These are phyloP conservation scores for Tipula confusa DNA, from an alignment of 2,888 invertebrate species.

Conservation along the genomic window DNA sequence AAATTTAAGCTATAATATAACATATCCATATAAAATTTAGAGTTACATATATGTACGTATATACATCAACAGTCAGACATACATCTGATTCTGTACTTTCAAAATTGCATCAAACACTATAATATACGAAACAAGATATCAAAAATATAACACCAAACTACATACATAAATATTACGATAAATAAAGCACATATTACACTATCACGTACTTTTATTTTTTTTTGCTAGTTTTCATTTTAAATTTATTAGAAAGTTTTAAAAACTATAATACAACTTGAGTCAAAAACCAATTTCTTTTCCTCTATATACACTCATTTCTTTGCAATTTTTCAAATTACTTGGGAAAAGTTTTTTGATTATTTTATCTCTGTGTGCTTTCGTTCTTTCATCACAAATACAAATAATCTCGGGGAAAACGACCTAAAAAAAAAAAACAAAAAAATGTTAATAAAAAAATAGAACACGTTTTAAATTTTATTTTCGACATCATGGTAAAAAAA, in stretches of 20 bases:
- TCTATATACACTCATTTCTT: not conserved
- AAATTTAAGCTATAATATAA: not conserved
- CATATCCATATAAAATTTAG: no score
- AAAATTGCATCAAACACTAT: not conserved
- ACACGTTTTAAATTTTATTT: not conserved
- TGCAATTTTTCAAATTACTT: not conserved
- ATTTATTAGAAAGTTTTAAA: not conserved
- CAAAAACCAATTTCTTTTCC: conserved; percentile 3
- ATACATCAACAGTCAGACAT: not conserved
- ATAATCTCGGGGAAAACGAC: not conserved
- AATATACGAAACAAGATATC: not conserved
- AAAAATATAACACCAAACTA: not conserved
- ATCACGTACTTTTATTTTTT: not conserved
- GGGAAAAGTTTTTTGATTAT: conserved; percentile 7
- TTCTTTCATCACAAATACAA: conserved; percentile 7
- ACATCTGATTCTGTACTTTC: not conserved
- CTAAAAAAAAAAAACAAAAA: not conserved
- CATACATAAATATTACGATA: not conserved
- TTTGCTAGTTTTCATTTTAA: not conserved
- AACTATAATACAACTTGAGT: not conserved
- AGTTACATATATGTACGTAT: no score
- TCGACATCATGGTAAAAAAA: not conserved
- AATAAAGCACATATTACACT: not conserved
- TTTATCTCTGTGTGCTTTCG: not conserved
- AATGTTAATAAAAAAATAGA: not conserved